Percentiles rank a stretch among this genome's conserved stretches.
These are phyloP conservation scores for Melanogrammus aeglefinus DNA, from an alignment of 2,797 vertebrate genomes.

Conservation along the genomic window DNA sequence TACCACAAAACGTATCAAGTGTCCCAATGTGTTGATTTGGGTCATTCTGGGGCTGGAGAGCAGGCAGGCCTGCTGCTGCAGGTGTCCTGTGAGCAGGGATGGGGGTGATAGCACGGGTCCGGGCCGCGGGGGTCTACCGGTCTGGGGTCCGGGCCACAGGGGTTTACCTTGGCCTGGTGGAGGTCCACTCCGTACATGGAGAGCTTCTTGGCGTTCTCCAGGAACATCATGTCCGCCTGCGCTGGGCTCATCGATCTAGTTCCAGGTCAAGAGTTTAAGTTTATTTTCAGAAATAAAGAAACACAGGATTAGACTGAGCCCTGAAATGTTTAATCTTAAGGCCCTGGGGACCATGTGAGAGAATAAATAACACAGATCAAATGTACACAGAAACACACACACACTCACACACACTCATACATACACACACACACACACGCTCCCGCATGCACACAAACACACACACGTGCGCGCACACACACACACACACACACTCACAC, in stretches of 20 bases:
- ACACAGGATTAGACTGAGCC: background rate
- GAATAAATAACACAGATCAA: background rate
- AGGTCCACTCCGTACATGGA: slow-evolving; percentile 98
- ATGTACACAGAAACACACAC: background rate
- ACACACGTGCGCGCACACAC: too few species aligned
- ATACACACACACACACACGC: too few species aligned
- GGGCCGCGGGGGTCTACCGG: slow-evolving; percentile 65
- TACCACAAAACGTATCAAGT: background rate
- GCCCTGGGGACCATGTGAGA: background rate
- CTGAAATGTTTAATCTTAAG: background rate
- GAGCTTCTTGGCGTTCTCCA: slow-evolving; percentile 97
- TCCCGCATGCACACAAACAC: too few species aligned
- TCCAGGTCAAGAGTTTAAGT: background rate
- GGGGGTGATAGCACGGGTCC: background rate
- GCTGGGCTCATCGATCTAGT: slow-evolving; percentile 92
- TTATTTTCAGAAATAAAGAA: background rate
- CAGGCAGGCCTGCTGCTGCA: background rate
- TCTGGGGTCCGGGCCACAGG: background rate
- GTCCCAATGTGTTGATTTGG: background rate
- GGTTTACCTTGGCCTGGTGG: slow-evolving; percentile 89
- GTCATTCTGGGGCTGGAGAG: background rate
- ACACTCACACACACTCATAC: background rate
- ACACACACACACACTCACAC: too few species aligned
- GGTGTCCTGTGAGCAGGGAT: background rate
- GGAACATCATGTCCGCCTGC: slow-evolving; percentile 94